These are phyloP conservation scores for Sebastes wilsoni DNA, from an alignment of 2,797 vertebrate genomes.

Conservation along the genomic window DNA sequence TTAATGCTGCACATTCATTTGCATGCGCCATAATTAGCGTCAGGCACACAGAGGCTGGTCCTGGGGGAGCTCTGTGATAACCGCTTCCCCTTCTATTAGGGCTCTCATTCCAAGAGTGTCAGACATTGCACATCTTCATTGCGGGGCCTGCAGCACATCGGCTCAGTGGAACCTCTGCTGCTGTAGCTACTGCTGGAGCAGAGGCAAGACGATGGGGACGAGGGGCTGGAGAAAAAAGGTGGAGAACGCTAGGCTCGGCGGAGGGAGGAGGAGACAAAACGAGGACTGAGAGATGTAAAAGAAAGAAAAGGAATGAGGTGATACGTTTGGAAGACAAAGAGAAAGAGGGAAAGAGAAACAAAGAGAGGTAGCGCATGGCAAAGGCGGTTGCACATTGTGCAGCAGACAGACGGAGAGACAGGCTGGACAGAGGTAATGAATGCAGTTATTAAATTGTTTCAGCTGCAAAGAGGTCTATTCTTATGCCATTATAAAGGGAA, in stretches of 20 bases:
- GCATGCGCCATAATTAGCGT: constrained; percentile 95
- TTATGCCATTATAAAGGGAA: constrained; percentile 99
- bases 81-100: constrained; percentile 92
- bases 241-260: constrained; percentile 16
- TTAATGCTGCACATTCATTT: constrained; percentile 87
- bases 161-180: constrained; percentile 88
- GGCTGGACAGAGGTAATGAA: constrained; percentile 95
- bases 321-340: constrained; percentile 80
- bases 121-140: constrained; percentile 96
- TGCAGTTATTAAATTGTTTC: constrained; percentile 99
- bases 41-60: constrained; percentile 89
- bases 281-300: constrained; percentile 24
- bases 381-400: constrained; percentile 70
- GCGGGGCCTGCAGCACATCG: constrained; percentile 85
- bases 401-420: constrained; percentile 80
- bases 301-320: constrained; percentile 53
- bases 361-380: constrained; percentile 62
- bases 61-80: constrained; percentile 92
- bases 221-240: constrained; percentile 35
- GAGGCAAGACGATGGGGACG: constrained; percentile 17
- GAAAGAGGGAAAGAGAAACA: constrained; percentile 80
- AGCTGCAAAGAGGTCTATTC: constrained; percentile 98
- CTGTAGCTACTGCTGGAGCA: constrained; percentile 79
- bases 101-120: constrained; percentile 96
- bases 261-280: constrained; percentile 29